Base-by-base conservation (phyloP, 2,113 vertebrate genomes). In the Neoarius graeffei region DNA sequence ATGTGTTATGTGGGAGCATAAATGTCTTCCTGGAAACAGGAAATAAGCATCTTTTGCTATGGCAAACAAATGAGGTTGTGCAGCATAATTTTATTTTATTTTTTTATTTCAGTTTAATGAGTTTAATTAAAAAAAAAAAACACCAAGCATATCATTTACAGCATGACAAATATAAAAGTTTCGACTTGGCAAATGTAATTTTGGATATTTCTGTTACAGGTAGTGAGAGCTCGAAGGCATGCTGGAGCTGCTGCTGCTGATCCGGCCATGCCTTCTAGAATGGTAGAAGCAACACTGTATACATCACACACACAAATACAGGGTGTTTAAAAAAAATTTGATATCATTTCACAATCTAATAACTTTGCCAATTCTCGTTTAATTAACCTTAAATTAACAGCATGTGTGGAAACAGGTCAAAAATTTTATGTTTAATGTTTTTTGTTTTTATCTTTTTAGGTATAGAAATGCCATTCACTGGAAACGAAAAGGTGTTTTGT, bases 121-220 rank as follows among this genome's bases (percentile, higher is more conserved):
- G 76, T 5, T 80, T 57, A 80, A n/a, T 54, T 23, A 11, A 13
- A 50, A 17, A 27, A 69, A 60, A 11, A 57, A 57, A 35, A 42
- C 15, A 73, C n/a, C 25, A 23, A 15, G 66, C 66, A 76, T 77
- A 52, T 77, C 20, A 13, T 13, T 52, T 52, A 52, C 13, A 25
- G 20, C 48, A n/a, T 23, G 20, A 11, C 23, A 27, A 19, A 35
- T 35, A 30, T 81, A 35, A 23, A 57, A 42, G 42, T 20, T 30
- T 15, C 56, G 76, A 20, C 15, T 8, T 57, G 23, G 0, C 2
- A 20, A 81, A 80, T 80, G n/a, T 81, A 59, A 59, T 81, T 30
- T 60, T 6, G 2, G 2, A 62, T 62, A 20, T 84, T 82, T 84
- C 42, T 73, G 9, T 80, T 11, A 66, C 87, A 90, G 89, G 81